Conservation (phyloP, 1,140 invertebrate species). For the Pseudomyrmex sp. region DNA sequence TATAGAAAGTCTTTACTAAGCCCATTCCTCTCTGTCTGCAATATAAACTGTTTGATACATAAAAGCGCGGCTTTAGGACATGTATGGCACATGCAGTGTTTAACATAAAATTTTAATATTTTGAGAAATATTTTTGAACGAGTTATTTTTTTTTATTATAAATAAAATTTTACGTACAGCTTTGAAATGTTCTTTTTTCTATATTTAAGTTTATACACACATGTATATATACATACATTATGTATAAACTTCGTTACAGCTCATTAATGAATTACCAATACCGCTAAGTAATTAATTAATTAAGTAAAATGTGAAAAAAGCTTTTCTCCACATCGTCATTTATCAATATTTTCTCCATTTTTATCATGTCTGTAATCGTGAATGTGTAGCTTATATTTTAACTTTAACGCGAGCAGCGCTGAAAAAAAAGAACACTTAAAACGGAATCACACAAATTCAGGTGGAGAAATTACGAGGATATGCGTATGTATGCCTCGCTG, state of each 20-base stretch:
- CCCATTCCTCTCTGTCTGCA: constrained; percentile 7
- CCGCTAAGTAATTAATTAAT: constrained; percentile 10
- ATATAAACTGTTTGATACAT: constrained; percentile 34
- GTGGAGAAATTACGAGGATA: constrained; percentile 53
- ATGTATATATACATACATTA: not conserved
- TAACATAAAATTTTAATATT: not conserved
- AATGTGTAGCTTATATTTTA: constrained; percentile 36
- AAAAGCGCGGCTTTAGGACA: not conserved
- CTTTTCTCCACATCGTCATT: not conserved
- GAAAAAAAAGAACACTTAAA: constrained; percentile 17
- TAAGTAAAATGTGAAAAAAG: constrained; percentile 27
- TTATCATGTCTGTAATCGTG: not conserved
- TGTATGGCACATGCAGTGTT: not conserved
- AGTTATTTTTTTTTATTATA: not conserved
- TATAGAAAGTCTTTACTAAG: constrained; percentile 25
- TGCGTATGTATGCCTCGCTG: not conserved
- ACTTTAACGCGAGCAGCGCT: not conserved
- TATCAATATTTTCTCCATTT: constrained; percentile 24
- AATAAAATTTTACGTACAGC: not conserved
- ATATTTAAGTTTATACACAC: not conserved
- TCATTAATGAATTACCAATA: constrained; percentile 3
- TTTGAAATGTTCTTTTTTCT: too few species aligned
- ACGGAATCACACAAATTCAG: constrained; percentile 35
- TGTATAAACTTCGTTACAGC: not conserved
- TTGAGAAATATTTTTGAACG: not conserved